Evolutionary conservation across 2,888 invertebrate species (phyloP).

Genomic region (Aphodius granarius): DNA sequence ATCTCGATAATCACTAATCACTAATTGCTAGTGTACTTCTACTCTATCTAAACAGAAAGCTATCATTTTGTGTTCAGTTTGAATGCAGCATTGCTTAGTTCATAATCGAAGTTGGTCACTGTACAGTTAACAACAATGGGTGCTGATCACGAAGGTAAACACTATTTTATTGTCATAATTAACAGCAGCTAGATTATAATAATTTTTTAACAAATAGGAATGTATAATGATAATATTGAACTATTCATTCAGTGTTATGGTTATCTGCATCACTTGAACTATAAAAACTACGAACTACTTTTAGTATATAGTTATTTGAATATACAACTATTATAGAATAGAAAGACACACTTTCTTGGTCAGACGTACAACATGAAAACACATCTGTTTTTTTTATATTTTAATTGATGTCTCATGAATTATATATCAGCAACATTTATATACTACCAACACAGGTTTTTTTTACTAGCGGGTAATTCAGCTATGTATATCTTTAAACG

Average conservation of each 20-base stretch:
- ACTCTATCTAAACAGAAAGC: neutral
- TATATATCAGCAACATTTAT: no score
- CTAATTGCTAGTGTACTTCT: neutral
- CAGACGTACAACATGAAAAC: no score
- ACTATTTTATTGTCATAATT: neutral
- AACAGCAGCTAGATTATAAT: neutral
- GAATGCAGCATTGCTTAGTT: neutral
- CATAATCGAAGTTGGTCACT: neutral
- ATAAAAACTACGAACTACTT: no score
- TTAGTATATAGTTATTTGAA: no score
- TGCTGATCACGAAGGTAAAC: neutral
- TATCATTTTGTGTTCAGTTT: neutral
- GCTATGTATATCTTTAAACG: neutral
- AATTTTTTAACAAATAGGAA: neutral
- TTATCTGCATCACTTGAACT: no score
- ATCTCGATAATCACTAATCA: neutral
- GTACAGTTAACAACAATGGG: slow-evolving; percentile 6
- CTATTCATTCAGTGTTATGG: neutral
- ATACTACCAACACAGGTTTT: no score
- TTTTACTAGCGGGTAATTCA: no score
- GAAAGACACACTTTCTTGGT: no score
- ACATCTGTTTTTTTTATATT: no score
- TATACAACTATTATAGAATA: no score
- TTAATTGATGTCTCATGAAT: no score
- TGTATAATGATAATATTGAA: neutral